phyloP scores from a whole-genome alignment of 2,888 invertebrate species.

The Urechis unicinctus region DNA sequence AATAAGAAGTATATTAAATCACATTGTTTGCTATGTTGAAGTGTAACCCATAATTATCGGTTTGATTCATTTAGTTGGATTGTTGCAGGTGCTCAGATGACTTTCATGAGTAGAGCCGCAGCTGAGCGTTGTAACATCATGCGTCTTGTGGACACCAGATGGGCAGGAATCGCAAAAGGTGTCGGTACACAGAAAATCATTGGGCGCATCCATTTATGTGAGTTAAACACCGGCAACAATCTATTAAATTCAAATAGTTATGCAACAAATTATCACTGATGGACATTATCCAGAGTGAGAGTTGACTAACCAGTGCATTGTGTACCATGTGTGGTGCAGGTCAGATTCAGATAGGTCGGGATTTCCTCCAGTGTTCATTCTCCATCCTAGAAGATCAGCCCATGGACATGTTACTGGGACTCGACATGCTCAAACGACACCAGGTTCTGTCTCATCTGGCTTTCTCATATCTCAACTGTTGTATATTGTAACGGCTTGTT shows the following conservation, averaged over 20 bases:
- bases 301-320: too few relatives aligned
- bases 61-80: too few relatives aligned
- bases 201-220: conserved; percentile 76
- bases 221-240: conserved; percentile 8
- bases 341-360: conserved; percentile 90
- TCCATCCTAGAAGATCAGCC: conserved; percentile 93
- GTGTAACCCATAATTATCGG: too few relatives aligned
- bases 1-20: too few relatives aligned
- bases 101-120: conserved; percentile 94
- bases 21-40: too few relatives aligned
- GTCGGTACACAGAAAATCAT: conserved; percentile 94
- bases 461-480: too few relatives aligned
- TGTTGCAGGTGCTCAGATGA: conserved; percentile 77
- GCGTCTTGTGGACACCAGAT: conserved; percentile 68
- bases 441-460: conserved; percentile 60
- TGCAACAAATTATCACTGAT: too few relatives aligned
- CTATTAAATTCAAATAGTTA: too few relatives aligned
- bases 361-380: conserved; percentile 91
- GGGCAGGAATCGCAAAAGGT: conserved; percentile 95
- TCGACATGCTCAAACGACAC: conserved; percentile 95
- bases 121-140: conserved; percentile 67
- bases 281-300: too few relatives aligned
- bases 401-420: conserved; percentile 95
- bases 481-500: too few relatives aligned
- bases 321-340: conserved; percentile 29